Percentiles rank a stretch among this genome's conserved stretches.
phyloP scores from a whole-genome alignment of 1,140 invertebrate species.

The Platyura marginata region DNA sequence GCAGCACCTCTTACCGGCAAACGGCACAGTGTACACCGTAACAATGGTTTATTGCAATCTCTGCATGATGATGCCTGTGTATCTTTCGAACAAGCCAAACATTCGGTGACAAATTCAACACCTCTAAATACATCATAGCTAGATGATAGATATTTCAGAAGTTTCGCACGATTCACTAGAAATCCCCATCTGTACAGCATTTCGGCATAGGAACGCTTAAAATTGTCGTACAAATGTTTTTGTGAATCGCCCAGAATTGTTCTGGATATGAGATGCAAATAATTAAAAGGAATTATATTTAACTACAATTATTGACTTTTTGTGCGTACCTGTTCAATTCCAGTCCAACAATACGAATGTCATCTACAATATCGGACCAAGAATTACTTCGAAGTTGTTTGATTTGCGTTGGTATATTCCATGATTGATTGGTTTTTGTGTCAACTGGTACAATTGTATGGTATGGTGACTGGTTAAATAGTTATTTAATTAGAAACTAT shows the following conservation, averaged over 20 bases:
- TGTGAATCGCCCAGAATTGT: constrained; percentile 24
- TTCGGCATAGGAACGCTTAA: constrained; percentile 75
- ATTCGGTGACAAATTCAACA: constrained; percentile 60
- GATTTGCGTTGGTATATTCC: constrained; percentile 17
- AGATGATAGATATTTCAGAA: constrained; percentile 58
- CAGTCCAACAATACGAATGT: constrained; percentile 6
- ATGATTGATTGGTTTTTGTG: constrained; percentile 6
- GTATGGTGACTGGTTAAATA: constrained; percentile 46
- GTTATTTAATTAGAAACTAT: constrained; percentile 1
- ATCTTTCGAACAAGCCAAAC: constrained; percentile 42
- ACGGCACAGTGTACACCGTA: constrained; percentile 70
- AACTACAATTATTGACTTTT: constrained; percentile 4
- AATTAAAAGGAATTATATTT: neutral
- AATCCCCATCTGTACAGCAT: constrained; percentile 66
- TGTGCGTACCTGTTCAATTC: constrained; percentile 11
- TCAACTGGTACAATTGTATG: constrained; percentile 75
- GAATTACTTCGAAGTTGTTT: constrained; percentile 70
- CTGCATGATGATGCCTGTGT: constrained; percentile 37
- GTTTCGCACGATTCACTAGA: constrained; percentile 60
- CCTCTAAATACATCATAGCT: constrained; percentile 39
- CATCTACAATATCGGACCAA: constrained; percentile 69
- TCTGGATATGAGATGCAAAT: constrained; percentile 11
- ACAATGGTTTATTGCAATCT: constrained; percentile 46
- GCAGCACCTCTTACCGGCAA: constrained; percentile 67
- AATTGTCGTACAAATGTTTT: constrained; percentile 59